These are phyloP conservation scores for Myotis myotis DNA, from an alignment of 2,797 vertebrate species.

Conservation along the genomic window DNA sequence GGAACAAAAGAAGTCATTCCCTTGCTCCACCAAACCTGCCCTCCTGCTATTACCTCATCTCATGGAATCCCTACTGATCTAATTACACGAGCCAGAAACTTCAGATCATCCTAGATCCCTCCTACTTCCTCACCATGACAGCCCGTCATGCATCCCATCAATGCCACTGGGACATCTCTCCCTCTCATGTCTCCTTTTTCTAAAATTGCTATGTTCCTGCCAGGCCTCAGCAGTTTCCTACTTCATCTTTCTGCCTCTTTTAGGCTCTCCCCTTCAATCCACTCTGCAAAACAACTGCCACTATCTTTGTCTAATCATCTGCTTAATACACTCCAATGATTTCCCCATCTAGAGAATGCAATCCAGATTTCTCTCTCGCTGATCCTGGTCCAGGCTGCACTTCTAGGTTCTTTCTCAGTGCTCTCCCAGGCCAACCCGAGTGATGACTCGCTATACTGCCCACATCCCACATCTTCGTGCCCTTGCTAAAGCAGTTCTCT, in stretches of 20 bases:
- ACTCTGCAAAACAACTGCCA: neutral
- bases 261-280: neutral
- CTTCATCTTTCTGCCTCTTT: neutral
- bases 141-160: neutral
- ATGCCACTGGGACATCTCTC: neutral
- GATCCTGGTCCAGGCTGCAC: neutral
- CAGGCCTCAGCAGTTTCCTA: neutral
- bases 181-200: neutral
- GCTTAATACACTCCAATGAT: neutral
- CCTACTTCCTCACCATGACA: neutral
- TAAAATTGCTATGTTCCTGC: neutral
- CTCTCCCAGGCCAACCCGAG: fast-evolving
- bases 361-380: neutral
- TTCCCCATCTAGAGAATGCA: neutral
- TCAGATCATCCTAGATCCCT: neutral
- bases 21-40: neutral
- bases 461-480: neutral
- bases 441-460: neutral
- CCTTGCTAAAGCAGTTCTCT: neutral
- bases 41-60: neutral
- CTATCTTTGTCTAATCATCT: neutral
- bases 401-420: neutral
- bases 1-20: neutral
- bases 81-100: neutral
- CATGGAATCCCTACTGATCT: neutral